Evolutionary conservation across 1,140 invertebrate genomes (phyloP), one percentile per base, ranked within the genome.

Genomic region (Ruditapes philippinarum): DNA sequence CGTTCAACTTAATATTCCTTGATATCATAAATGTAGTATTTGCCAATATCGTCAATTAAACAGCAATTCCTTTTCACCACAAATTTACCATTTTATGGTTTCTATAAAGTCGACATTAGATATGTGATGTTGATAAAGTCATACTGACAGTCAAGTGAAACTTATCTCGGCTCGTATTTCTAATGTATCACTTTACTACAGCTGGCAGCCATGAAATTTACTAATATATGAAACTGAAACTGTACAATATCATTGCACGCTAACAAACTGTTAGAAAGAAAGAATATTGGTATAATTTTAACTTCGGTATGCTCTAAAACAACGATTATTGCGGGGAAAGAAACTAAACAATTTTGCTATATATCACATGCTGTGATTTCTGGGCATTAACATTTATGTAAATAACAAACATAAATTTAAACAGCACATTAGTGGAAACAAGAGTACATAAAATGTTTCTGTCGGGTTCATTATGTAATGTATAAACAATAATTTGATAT

Each of bases 11-110:
- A 40, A 70, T 70, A 70, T 70, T 36, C 65, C 36, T 38, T 0
- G 19, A n/a, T 5, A 70, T 36, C 33, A 36, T 70, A 70, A 70
- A 70, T 70, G 14, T 70, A 33, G 31, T 70, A 38, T 40, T 70
- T 70, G 65, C 65, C 65, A 70, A 70, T 70, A 36, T 70, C 38
- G 22, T 70, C 65, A 70, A 70, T 70, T 38, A 70, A 70, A 70
- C 65, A 38, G 36, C 65, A 40, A 70, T 70, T 70, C 17, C 65
- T 70, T 70, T 70, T 70, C 65, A 70, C 65, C 65, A 38, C 65
- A 70, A 70, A 38, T 70, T 40, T 70, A 70, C 4, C 36, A 40
- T 70, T 70, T 70, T 70, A 70, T 38, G 65, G 38, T 11, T 70
- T 70, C 65, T 17, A 22, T 36, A 31, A 36, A 31, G 65, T 70